Conservation (phyloP, 2,888 invertebrate species). For the Plusia festucae region DNA sequence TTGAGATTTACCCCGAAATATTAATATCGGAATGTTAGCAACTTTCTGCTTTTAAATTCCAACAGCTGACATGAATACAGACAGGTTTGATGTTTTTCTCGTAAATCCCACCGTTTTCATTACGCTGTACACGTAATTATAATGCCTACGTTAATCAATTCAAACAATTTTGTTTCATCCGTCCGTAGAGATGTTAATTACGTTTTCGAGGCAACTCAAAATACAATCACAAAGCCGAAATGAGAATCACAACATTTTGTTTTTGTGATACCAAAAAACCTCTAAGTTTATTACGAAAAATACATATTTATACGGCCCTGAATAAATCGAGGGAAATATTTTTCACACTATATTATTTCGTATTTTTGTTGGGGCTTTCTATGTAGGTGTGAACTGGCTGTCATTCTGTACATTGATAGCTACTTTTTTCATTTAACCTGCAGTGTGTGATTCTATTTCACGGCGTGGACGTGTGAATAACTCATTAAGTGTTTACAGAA, state of each 20-base stretch:
- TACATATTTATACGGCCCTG: slow-evolving; percentile 1
- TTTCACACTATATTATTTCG: not conserved
- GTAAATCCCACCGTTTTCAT: not conserved
- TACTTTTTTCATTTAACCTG: not conserved
- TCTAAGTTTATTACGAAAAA: not conserved
- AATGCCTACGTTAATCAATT: slow-evolving; percentile 1
- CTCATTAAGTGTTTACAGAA: too few relatives aligned
- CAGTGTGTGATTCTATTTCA: not conserved
- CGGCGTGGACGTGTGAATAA: not conserved
- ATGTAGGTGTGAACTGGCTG: not conserved
- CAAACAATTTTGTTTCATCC: slow-evolving; percentile 4
- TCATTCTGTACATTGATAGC: not conserved
- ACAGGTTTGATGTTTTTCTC: slow-evolving; percentile 8
- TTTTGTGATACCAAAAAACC: not conserved
- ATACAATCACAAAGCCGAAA: slow-evolving; percentile 4
- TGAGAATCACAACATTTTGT: slow-evolving; percentile 4
- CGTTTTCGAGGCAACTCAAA: not conserved
- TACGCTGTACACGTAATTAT: not conserved
- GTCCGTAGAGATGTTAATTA: slow-evolving; percentile 4
- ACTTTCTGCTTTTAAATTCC: slow-evolving; percentile 18
- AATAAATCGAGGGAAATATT: not conserved
- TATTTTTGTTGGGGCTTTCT: not conserved
- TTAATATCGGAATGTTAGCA: slow-evolving; percentile 33
- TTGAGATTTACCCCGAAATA: slow-evolving; percentile 40
- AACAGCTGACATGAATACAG: slow-evolving; percentile 13